Conservation (phyloP, 2,113 vertebrate genomes). For the Ailuropoda melanoleuca region DNA sequence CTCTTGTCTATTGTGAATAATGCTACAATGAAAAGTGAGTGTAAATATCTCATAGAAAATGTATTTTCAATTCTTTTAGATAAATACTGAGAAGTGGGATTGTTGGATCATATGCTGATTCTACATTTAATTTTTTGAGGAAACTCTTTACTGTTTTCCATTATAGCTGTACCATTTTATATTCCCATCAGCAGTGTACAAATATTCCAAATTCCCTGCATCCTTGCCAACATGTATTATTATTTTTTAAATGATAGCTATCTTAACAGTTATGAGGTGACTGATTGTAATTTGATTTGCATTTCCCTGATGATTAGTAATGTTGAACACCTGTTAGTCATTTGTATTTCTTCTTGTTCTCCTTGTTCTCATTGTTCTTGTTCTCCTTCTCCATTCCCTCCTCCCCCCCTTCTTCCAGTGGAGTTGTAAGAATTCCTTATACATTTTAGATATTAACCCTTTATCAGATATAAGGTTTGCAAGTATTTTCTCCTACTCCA, state of each 20-base stretch:
- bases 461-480: not conserved
- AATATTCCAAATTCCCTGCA: not conserved
- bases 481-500: not conserved
- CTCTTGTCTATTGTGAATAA: not conserved
- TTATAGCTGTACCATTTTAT: not conserved
- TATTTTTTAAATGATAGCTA: not conserved
- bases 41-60: not conserved
- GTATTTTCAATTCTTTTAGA: not conserved
- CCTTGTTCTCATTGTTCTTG: too few relatives aligned
- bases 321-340: not conserved
- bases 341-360: not conserved
- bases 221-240: not conserved
- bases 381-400: too few relatives aligned
- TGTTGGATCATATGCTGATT: not conserved
- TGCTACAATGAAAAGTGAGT: not conserved
- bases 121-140: not conserved
- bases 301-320: not conserved
- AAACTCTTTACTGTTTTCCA: not conserved
- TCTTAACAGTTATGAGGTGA: not conserved
- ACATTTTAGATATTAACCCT: not conserved
- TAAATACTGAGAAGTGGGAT: not conserved
- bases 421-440: not conserved
- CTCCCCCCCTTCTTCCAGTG: not conserved
- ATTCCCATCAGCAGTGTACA: not conserved
- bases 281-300: not conserved